These are phyloP conservation scores for Graptemys geographica DNA, from an alignment of 2,797 vertebrate genomes.

Conservation along the genomic window DNA sequence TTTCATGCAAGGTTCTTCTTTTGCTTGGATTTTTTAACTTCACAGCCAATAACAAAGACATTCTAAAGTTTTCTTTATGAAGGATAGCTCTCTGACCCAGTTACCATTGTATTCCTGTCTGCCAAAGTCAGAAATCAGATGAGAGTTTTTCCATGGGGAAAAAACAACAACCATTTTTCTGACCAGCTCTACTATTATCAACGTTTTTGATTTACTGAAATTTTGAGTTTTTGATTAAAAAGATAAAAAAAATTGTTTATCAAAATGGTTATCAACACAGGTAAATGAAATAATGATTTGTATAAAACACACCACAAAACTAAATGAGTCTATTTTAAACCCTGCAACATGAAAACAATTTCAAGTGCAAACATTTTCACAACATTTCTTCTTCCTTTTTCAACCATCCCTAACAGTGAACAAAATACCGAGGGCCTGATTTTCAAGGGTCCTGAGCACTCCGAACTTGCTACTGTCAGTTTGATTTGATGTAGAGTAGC, in stretches of 20 bases:
- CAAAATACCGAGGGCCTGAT: not conserved
- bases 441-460: constrained; percentile 7
- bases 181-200: not conserved
- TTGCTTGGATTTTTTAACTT: not conserved
- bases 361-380: not conserved
- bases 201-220: not conserved
- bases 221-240: not conserved
- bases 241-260: not conserved
- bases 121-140: constrained; percentile 59
- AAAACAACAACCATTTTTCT: not conserved
- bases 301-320: not conserved
- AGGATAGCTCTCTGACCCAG: constrained; percentile 49
- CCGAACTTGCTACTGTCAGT: not conserved
- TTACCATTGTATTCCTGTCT: constrained; percentile 36
- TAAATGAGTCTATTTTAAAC: not conserved
- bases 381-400: not conserved
- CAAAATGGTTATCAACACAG: not conserved
- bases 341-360: not conserved
- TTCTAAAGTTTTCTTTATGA: constrained; percentile 6
- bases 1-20: not conserved
- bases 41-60: not conserved
- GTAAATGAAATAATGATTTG: not conserved
- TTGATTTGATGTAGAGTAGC: constrained; percentile 27
- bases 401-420: not conserved
- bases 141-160: not conserved